A percentile compares a stretch with the other conserved stretches of the same genome.
These are phyloP conservation scores for Eufriesea mexicana DNA, from an alignment of 1,140 invertebrate genomes.

Conservation along the genomic window DNA sequence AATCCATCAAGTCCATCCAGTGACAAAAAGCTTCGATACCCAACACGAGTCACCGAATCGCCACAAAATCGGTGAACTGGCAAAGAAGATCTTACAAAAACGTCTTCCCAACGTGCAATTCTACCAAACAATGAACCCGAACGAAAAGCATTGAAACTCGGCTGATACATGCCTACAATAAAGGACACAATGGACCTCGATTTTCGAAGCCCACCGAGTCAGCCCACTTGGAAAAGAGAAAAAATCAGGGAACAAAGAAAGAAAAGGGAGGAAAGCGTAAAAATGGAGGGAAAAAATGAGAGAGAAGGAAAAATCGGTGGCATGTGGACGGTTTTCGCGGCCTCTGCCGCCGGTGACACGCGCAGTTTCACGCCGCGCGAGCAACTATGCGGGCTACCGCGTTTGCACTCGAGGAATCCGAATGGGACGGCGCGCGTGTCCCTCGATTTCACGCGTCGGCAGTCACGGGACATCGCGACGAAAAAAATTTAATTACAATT, in stretches of 20 bases:
- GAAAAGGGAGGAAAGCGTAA: neutral
- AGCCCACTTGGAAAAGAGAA: too few relatives aligned
- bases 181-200: too few relatives aligned
- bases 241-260: neutral
- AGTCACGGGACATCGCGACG: constrained; percentile 51
- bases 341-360: constrained; percentile 11
- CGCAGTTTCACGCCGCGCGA: constrained; percentile 61
- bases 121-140: too few relatives aligned
- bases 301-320: neutral
- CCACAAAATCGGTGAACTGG: too few relatives aligned
- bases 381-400: constrained; percentile 59
- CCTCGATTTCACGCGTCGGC: constrained; percentile 62
- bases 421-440: constrained; percentile 53
- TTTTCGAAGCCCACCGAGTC: neutral
- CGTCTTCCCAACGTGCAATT: too few relatives aligned
- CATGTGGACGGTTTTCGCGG: neutral
- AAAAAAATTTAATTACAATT: constrained; percentile 67
- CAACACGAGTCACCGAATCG: too few relatives aligned
- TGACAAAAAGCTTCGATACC: too few relatives aligned
- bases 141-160: too few relatives aligned
- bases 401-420: constrained; percentile 65
- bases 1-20: too few relatives aligned
- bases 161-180: too few relatives aligned
- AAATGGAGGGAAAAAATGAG: too few relatives aligned
- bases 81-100: too few relatives aligned